Evolutionary conservation across 2,797 vertebrate species (phyloP).

Genomic region (Eptatretus atami): DNA sequence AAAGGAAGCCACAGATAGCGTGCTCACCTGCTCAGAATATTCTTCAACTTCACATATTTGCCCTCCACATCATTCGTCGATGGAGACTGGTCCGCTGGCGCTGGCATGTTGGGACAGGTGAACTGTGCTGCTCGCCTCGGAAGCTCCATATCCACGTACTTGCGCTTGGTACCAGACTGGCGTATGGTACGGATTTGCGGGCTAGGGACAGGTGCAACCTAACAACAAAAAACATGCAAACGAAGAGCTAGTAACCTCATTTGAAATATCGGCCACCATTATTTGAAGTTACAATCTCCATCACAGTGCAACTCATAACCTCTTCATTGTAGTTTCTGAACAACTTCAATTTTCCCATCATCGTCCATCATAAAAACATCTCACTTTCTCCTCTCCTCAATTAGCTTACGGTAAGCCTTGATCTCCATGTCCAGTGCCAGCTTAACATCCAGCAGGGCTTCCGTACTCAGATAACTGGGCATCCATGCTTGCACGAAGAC

Average conservation of each 20-base stretch:
- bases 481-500: conserved; percentile 35
- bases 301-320: too few relatives aligned
- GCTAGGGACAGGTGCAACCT: neutral
- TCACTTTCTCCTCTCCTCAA: conserved; percentile 72
- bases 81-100: too few relatives aligned
- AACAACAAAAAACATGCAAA: neutral
- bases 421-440: conserved; percentile 74
- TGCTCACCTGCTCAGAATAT: conserved; percentile 34
- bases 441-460: conserved; percentile 57
- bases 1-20: too few relatives aligned
- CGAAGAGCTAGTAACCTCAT: neutral
- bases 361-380: neutral
- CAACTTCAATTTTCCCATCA: too few relatives aligned
- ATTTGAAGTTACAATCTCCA: too few relatives aligned
- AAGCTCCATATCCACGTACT: conserved; percentile 36
- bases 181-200: conserved; percentile 25
- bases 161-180: conserved; percentile 36
- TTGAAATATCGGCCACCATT: too few relatives aligned
- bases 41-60: conserved; percentile 46
- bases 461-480: conserved; percentile 37
- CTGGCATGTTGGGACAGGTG: too few relatives aligned
- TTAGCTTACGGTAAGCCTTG: conserved; percentile 41
- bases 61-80: conserved; percentile 52
- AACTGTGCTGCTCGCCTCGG: too few relatives aligned
- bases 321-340: too few relatives aligned